Conservation (phyloP, 2,888 invertebrate species). For the Incurvaria masculella region DNA sequence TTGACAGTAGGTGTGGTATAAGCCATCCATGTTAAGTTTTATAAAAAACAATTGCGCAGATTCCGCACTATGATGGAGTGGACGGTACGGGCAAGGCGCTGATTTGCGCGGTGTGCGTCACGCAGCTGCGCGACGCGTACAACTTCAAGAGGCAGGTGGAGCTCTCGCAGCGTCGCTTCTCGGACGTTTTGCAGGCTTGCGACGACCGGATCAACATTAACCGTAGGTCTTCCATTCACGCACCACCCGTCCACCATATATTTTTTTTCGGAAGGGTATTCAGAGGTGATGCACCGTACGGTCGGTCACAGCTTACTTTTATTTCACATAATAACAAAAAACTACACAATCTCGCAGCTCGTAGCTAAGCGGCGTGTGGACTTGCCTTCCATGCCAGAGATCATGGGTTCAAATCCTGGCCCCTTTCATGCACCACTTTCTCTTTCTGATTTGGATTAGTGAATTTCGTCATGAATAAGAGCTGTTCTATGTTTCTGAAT, state of each 20-base stretch:
- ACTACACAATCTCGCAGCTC: no score
- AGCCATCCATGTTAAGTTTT: no score
- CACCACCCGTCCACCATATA: not conserved
- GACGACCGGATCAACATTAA: not conserved
- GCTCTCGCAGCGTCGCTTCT: conserved; percentile 26
- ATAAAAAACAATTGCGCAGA: no score
- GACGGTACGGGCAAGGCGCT: conserved; percentile 21
- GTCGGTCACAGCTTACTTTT: not conserved
- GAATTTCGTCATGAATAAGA: no score
- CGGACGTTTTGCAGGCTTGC: conserved; percentile 16
- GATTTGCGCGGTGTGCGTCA: conserved; percentile 29
- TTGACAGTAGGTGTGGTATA: no score
- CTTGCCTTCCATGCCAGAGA: no score
- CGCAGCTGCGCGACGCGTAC: conserved; percentile 27
- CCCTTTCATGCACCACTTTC: no score
- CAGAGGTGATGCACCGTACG: not conserved
- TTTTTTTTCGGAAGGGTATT: not conserved
- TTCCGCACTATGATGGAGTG: conserved; percentile 15
- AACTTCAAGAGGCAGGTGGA: conserved; percentile 29
- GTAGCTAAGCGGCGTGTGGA: no score
- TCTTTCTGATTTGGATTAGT: no score
- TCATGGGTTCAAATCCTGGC: no score
- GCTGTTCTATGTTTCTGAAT: no score
- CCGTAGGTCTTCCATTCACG: no score
- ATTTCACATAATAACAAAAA: conserved; percentile 12